Percentiles rank a stretch among this genome's conserved stretches.
phyloP scores from a whole-genome alignment of 2,113 vertebrate genomes.

The Strigops habroptila region DNA sequence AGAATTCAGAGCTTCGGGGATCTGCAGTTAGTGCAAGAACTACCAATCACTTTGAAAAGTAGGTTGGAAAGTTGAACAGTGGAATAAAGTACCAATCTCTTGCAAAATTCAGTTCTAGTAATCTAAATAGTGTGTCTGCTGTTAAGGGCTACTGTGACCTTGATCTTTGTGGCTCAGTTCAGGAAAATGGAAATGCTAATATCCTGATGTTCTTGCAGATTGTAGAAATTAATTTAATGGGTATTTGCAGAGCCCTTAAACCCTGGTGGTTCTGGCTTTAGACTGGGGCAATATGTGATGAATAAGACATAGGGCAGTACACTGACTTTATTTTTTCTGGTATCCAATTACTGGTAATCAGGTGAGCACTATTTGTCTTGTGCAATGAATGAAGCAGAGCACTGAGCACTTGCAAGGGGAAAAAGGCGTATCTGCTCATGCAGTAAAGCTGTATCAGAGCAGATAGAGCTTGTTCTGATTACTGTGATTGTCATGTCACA shows the following conservation, averaged over 20 bases:
- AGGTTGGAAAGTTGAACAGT: background rate
- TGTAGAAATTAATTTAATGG: background rate
- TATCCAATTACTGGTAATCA: background rate
- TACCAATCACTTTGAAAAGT: background rate
- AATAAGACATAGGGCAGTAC: background rate
- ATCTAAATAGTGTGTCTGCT: background rate
- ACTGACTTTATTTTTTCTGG: background rate
- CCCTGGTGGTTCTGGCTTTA: background rate
- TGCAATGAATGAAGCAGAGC: background rate
- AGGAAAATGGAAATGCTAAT: background rate
- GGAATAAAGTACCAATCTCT: background rate
- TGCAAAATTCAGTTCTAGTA: background rate
- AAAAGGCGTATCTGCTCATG: background rate
- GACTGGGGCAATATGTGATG: background rate
- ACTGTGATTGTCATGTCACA: background rate
- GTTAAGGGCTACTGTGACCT: background rate
- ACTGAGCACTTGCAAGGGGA: background rate
- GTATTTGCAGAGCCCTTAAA: background rate
- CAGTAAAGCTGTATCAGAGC: background rate
- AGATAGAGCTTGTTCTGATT: slow-evolving; percentile 18
- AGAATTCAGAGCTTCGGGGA: background rate
- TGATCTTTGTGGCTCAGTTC: background rate
- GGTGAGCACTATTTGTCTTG: background rate
- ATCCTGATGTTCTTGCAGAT: background rate
- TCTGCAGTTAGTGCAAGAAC: background rate